Evolutionary conservation across 2,888 invertebrate genomes (phyloP), one percentile per base, ranked within the genome.

Genomic region (Norana najaformis): DNA sequence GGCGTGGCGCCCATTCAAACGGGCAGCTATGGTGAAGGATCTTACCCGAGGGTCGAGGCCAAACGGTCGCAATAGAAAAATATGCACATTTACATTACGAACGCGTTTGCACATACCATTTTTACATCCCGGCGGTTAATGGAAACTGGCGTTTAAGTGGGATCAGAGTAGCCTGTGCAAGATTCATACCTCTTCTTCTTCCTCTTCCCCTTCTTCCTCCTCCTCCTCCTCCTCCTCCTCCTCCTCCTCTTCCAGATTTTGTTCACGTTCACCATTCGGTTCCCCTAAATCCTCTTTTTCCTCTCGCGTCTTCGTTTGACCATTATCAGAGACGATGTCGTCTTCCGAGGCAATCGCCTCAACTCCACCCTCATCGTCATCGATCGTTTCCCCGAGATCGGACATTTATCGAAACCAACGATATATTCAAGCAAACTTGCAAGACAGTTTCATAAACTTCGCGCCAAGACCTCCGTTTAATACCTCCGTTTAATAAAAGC

Each of bases 151-250:
- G 20, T 69, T 69, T 6, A 30, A 69, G 39, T 35, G 30, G 30
- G 13, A 41, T 89, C 14, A 39, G 88, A 23, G 83, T 34, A 34
- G 83, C 20, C 38, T 30, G 82, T n/a, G 36, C 23, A 30, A 16
- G 38, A 20, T 39, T 13, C 34, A n/a, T 82, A 38, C 35, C 38
- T 34, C 53, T 82, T 69, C 91, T 88, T 90, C 91, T 90, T 90
- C 90, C 53, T 53, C 53, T 13, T 69, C n/a, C n/a, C n/a, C 69
- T 0, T 69, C 85, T 69, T 90, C 90, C 39, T 90, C 90, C 20
- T 90, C 47, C 30, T 88, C 69, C 39, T 88, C 89, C 41, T 90
- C 90, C 20, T 90, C 91, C 38, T 91, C 91, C 85, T 91, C 89
- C 16, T 89, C 85, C 85, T 69, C 88, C 23, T 88, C 90, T 37